These are phyloP conservation scores for Hydraecia micacea DNA, from an alignment of 2,888 invertebrate species.

Conservation along the genomic window DNA sequence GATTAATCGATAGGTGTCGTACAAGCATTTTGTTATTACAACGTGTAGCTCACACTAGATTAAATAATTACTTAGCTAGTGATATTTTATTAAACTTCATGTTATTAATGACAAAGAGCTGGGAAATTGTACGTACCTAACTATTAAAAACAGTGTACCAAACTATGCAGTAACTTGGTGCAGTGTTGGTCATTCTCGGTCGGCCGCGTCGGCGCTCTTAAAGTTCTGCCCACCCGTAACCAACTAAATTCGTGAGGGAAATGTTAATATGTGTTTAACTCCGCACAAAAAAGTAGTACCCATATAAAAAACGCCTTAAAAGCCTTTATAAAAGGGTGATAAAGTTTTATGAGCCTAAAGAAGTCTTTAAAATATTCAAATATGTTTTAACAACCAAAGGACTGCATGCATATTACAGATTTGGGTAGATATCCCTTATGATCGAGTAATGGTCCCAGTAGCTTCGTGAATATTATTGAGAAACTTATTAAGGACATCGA, in stretches of 20 bases:
- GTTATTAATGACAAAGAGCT: neutral
- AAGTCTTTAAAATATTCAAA: conserved; percentile 67
- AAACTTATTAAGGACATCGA: conserved; percentile 18
- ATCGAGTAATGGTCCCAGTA: conserved; percentile 3
- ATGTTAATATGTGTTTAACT: conserved; percentile 52
- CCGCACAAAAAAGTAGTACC: conserved; percentile 42
- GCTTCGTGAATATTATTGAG: conserved; percentile 19
- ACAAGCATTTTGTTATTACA: conserved; percentile 61
- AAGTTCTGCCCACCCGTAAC: conserved; percentile 39
- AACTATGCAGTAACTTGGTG: conserved; percentile 16
- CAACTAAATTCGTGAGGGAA: conserved; percentile 51
- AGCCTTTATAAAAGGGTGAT: conserved; percentile 64
- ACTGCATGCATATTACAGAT: conserved; percentile 56
- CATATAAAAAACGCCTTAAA: conserved; percentile 57
- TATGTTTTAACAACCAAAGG: conserved; percentile 59
- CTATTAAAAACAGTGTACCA: neutral
- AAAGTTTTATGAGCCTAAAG: conserved; percentile 64
- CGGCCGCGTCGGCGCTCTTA: neutral
- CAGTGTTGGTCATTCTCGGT: conserved; percentile 11
- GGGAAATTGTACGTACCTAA: conserved; percentile 4
- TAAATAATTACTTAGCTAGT: conserved; percentile 3
- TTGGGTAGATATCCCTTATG: conserved; percentile 37
- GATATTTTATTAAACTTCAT: neutral
- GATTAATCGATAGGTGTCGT: conserved; percentile 69
- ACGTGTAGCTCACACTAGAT: conserved; percentile 10